These are phyloP conservation scores for Lasiurus cinereus DNA, from an alignment of 2,113 vertebrate species.

Conservation along the genomic window DNA sequence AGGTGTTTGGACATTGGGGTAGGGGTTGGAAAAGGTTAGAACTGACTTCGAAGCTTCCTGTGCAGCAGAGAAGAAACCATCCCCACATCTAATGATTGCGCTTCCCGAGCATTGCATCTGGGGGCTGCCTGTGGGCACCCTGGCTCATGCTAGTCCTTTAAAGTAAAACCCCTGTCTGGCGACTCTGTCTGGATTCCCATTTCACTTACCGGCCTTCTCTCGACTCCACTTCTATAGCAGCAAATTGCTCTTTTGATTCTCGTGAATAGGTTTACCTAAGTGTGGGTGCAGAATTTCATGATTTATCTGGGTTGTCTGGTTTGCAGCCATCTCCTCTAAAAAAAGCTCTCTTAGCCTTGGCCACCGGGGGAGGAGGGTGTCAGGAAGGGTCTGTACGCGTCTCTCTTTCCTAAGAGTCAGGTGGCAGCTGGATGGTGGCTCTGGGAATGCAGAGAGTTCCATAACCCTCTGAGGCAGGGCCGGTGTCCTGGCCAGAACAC, in stretches of 20 bases:
- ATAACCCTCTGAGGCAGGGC: background rate
- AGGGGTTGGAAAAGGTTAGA: background rate
- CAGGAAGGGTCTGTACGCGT: background rate
- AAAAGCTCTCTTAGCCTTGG: slow-evolving; percentile 45
- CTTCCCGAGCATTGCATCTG: background rate
- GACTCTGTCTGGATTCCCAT: background rate
- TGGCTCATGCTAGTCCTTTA: background rate
- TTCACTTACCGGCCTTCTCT: slow-evolving; percentile 65
- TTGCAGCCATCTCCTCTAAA: slow-evolving; percentile 51
- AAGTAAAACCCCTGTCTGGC: background rate
- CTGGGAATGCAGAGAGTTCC: background rate
- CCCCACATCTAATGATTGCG: background rate
- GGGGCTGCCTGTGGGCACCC: background rate
- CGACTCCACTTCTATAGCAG: slow-evolving; percentile 71
- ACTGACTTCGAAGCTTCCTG: background rate
- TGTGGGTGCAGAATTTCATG: slow-evolving; percentile 79
- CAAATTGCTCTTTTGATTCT: slow-evolving; percentile 77
- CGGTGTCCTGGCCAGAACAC: background rate
- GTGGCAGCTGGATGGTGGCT: background rate
- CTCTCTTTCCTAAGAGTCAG: background rate
- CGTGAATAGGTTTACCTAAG: slow-evolving; percentile 78
- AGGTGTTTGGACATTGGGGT: background rate
- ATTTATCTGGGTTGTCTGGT: slow-evolving; percentile 68
- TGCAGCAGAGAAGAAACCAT: background rate
- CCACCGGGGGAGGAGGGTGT: slow-evolving; percentile 8